Conservation (phyloP, 2,113 vertebrate species). For the Oreamnos americanus region DNA sequence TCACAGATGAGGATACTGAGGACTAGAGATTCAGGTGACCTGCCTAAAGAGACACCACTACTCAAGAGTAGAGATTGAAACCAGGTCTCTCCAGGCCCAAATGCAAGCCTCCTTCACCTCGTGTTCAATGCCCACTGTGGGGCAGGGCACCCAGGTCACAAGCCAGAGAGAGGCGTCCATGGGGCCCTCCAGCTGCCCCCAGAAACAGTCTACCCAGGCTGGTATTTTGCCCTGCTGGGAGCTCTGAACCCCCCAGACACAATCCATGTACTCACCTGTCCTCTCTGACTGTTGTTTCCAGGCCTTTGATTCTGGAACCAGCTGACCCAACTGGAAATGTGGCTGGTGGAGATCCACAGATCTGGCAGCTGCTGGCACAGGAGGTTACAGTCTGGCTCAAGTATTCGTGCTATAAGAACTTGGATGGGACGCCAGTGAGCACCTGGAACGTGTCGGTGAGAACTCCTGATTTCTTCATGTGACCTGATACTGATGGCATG, state of each 20-base stretch:
- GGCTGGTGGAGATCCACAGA: fast-evolving
- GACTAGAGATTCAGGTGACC: background rate
- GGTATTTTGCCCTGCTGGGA: background rate
- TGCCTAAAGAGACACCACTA: background rate
- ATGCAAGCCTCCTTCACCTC: background rate
- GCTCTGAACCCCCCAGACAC: background rate
- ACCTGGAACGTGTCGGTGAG: conserved; percentile 18
- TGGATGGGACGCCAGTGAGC: background rate
- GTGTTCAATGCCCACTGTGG: fast-evolving
- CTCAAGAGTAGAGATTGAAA: background rate
- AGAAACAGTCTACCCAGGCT: background rate
- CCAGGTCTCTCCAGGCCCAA: background rate
- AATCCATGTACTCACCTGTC: background rate
- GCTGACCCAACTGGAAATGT: conserved; percentile 59
- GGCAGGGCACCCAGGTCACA: too few species aligned
- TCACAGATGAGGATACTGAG: background rate
- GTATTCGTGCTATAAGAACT: background rate
- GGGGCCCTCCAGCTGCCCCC: background rate
- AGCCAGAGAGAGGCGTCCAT: background rate
- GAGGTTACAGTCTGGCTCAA: background rate
- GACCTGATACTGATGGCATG: background rate
- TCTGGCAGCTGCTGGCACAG: background rate
- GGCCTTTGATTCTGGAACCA: conserved; percentile 67
- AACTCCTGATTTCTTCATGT: background rate
- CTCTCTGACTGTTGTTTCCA: background rate